phyloP scores from a whole-genome alignment of 2,113 vertebrate genomes.

The Centropus unirufus region DNA sequence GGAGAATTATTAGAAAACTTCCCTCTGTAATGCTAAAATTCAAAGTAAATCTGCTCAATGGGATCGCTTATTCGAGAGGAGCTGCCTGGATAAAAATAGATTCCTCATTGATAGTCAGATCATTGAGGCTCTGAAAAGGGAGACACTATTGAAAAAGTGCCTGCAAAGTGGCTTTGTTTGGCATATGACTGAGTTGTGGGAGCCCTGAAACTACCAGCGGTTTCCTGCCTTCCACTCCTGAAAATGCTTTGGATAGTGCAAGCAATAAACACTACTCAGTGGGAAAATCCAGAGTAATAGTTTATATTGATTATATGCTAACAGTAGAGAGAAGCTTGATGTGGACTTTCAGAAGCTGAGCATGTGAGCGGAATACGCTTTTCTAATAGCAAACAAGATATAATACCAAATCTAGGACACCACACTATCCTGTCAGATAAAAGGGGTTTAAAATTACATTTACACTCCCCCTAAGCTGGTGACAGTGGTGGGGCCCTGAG shows the following conservation, averaged over 20 bases:
- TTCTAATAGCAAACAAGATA: neutral
- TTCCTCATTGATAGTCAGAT: slow-evolving; percentile 43
- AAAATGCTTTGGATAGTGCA: slow-evolving; percentile 19
- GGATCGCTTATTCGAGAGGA: slow-evolving; percentile 18
- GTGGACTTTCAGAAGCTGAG: slow-evolving; percentile 17
- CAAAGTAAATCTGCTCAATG: neutral
- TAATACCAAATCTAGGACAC: slow-evolving; percentile 10
- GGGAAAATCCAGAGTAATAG: slow-evolving; percentile 1
- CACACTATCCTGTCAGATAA: neutral
- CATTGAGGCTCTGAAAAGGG: neutral
- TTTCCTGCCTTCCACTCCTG: slow-evolving; percentile 13
- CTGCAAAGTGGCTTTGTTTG: slow-evolving; percentile 31
- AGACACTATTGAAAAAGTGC: neutral
- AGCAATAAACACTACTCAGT: slow-evolving; percentile 31
- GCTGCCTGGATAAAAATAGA: slow-evolving; percentile 42
- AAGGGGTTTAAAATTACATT: neutral
- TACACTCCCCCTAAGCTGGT: neutral
- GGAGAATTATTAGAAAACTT: neutral
- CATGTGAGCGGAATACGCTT: slow-evolving; percentile 1
- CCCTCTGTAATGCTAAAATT: neutral
- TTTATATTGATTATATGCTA: slow-evolving; percentile 50
- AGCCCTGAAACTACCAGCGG: slow-evolving; percentile 25
- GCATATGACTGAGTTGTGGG: slow-evolving; percentile 12
- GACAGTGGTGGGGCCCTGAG: neutral
- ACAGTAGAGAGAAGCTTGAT: slow-evolving; percentile 46